Conservation (phyloP, 2,888 invertebrate genomes). For the Folsomia candida region DNA sequence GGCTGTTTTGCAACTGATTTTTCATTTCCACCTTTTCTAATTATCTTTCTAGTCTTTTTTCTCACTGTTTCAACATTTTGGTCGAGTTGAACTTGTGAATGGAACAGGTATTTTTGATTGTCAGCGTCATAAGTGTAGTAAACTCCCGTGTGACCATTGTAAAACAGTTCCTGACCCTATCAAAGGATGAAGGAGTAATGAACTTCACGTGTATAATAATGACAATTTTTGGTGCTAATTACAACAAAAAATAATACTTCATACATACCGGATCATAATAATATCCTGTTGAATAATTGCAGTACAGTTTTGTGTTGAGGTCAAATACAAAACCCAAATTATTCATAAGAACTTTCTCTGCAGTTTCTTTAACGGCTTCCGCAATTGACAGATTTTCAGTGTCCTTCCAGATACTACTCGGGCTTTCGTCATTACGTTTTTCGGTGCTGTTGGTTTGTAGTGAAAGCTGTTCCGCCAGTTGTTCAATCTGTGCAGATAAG, state of each 20-base stretch:
- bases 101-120: conserved; percentile 72
- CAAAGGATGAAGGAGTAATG: not conserved
- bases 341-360: conserved; percentile 36
- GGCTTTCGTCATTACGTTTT: not conserved
- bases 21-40: no score
- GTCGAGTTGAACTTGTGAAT: conserved; percentile 63
- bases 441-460: not conserved
- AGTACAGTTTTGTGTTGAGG: conserved; percentile 80
- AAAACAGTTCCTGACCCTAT: conserved; percentile 81
- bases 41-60: no score
- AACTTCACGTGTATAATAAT: not conserved
- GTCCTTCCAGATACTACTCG: not conserved
- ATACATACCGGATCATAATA: conserved; percentile 86
- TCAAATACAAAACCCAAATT: conserved; percentile 70
- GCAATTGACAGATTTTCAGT: conserved; percentile 22
- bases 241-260: not conserved
- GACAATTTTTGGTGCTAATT: not conserved
- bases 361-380: conserved; percentile 46
- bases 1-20: no score
- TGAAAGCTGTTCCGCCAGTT: not conserved
- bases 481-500: not conserved
- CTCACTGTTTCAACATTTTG: no score
- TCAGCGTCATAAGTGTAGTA: conserved; percentile 79
- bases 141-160: conserved; percentile 78
- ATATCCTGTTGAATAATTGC: conserved; percentile 82